A percentile compares a stretch with the other conserved stretches of the same genome.
phyloP scores from a whole-genome alignment of 2,888 invertebrate genomes.

The Heteromurus nitidus region DNA sequence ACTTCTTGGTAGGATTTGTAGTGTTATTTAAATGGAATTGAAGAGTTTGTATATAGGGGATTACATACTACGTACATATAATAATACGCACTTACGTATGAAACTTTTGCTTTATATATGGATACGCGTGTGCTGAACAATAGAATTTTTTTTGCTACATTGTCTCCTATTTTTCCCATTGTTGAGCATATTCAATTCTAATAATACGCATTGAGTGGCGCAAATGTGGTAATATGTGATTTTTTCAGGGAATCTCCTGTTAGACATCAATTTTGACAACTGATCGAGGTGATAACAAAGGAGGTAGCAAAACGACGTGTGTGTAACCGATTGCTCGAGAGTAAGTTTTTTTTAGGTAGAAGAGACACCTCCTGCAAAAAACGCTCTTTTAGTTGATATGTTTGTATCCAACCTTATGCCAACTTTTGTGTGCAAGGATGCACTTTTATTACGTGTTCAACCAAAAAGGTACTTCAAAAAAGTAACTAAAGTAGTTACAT shows the following conservation, averaged over 20 bases:
- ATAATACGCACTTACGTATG: too few species aligned
- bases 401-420: too few species aligned
- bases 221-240: constrained; percentile 13
- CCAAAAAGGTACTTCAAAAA: too few species aligned
- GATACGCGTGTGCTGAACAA: background rate
- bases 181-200: constrained; percentile 14
- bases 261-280: constrained; percentile 1
- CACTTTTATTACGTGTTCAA: too few species aligned
- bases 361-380: too few species aligned
- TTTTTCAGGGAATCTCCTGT: constrained; percentile 1
- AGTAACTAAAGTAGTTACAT: too few species aligned
- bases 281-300: constrained; percentile 17
- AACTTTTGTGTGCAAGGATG: too few species aligned
- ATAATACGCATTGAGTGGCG: constrained; percentile 12
- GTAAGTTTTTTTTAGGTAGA: too few species aligned
- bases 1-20: background rate
- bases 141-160: constrained; percentile 5
- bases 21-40: constrained; percentile 14
- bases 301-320: background rate
- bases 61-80: too few species aligned
- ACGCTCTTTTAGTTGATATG: too few species aligned
- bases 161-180: constrained; percentile 10
- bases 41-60: constrained; percentile 4
- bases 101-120: background rate
- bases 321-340: constrained; percentile 10